Conservation (phyloP, 1,140 invertebrate species). For the Paraescarpia echinospica region DNA sequence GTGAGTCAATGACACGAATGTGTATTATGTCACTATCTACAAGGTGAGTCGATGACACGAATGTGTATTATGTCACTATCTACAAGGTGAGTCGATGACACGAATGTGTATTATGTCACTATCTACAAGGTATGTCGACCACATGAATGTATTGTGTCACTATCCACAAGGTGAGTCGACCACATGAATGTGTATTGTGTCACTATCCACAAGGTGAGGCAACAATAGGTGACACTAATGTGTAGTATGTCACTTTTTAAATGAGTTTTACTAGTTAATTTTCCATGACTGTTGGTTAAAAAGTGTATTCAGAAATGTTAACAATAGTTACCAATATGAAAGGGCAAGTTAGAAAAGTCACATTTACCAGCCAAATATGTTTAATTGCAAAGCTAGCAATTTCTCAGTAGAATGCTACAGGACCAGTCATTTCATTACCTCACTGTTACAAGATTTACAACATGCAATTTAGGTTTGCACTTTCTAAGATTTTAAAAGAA, state of each 20-base stretch:
- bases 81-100: no score
- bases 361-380: background rate
- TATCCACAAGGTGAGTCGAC: no score
- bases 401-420: background rate
- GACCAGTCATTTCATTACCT: background rate
- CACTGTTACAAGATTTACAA: background rate
- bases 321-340: background rate
- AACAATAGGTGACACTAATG: slow-evolving; percentile 75
- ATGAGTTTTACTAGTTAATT: background rate
- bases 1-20: no score
- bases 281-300: background rate
- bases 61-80: slow-evolving; percentile 51
- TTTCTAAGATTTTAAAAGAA: background rate
- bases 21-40: slow-evolving; percentile 98
- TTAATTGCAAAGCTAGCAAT: background rate
- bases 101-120: no score
- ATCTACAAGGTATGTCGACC: no score
- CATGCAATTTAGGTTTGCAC: background rate
- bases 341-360: background rate
- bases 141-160: no score
- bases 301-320: background rate
- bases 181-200: no score
- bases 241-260: background rate
- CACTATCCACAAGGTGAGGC: no score
- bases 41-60: slow-evolving; percentile 98